Evolutionary conservation across 2,888 invertebrate genomes (phyloP), one percentile per base, ranked within the genome.

Genomic region (Monochamus alternatus): DNA sequence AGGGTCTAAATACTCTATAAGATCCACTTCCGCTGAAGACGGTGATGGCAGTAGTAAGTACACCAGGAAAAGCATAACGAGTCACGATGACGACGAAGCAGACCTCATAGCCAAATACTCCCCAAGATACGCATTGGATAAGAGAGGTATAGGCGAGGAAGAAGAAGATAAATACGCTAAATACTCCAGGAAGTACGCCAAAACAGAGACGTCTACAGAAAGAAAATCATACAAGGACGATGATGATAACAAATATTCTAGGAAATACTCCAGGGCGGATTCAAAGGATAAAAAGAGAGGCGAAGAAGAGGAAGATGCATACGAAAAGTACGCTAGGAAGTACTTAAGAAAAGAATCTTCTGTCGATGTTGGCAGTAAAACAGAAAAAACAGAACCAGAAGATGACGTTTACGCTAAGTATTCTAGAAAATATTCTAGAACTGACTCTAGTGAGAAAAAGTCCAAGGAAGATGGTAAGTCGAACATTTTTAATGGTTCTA

Each of bases 161-260:
- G 86, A 86, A 62, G 86, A 86, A 77, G 85, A 86, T 75, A 82
- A 84, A 68, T 85, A 86, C 55, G 82, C 84, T 5, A 86, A 85
- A 75, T 86, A 84, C 73, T 82, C 85, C 9, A 82, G 83, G 63
- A 86, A 86, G 68, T 87, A 86, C 75, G 83, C 85, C 0, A 81
- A 85, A 76, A 83, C 83, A 12, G 84, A 84, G 59, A 81, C 83
- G 1, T 69, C 77, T 10, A 67, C 78, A 10, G 74, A 78, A n/a
- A 80, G 79, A 74, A 75, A 81, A 32, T 52, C 72, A 5, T 69
- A 77, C 58, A 74, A 77, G 22, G 84, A 84, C 12, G 84, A 84
- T 52, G 82, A 84, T 9, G 80, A 81, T 5, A 75, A 78, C 31
- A 83, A 78, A 59, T 84, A 83, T 58, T 80, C 81, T 3, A 81